Percentiles rank a stretch among this genome's conserved stretches.
phyloP scores from a whole-genome alignment of 2,888 invertebrate species.

The Dyspetes luteomarginatus region DNA sequence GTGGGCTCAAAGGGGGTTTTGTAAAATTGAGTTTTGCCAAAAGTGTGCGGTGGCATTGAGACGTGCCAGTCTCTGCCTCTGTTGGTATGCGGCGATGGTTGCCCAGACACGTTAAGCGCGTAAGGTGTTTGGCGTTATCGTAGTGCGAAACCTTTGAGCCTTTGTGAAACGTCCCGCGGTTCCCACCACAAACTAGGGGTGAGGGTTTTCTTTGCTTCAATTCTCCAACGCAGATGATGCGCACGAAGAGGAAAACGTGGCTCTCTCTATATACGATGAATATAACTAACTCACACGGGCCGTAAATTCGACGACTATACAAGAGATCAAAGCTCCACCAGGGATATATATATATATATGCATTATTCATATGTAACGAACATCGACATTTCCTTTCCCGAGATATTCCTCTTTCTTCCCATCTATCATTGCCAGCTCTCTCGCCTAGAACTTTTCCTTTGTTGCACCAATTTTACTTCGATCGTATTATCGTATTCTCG shows the following conservation, averaged over 20 bases:
- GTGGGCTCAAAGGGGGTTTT: constrained; percentile 40
- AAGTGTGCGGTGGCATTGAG: constrained; percentile 41
- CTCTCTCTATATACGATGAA: constrained; percentile 19
- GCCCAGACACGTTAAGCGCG: constrained; percentile 1
- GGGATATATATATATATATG: constrained; percentile 52
- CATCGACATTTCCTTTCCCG: constrained; percentile 63
- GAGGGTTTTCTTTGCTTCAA: constrained; percentile 36
- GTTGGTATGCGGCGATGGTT: constrained; percentile 13
- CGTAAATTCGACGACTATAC: constrained; percentile 74
- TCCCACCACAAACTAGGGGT: constrained; percentile 10
- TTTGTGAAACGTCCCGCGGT: constrained; percentile 57
- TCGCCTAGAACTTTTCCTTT: not conserved
- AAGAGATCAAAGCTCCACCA: constrained; percentile 73
- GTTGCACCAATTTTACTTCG: no score
- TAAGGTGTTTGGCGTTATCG: constrained; percentile 59
- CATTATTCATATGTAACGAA: constrained; percentile 76
- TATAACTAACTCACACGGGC: constrained; percentile 65
- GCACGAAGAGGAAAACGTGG: not conserved
- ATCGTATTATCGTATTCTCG: no score
- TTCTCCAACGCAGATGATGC: constrained; percentile 6
- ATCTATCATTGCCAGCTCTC: constrained; percentile 28
- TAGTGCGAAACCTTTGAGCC: constrained; percentile 61
- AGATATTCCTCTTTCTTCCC: constrained; percentile 39
- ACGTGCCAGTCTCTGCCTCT: constrained; percentile 26
- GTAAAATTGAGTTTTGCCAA: constrained; percentile 66